Base-by-base conservation (phyloP, 2,888 invertebrate genomes). In the Monoplex corrugatus region DNA sequence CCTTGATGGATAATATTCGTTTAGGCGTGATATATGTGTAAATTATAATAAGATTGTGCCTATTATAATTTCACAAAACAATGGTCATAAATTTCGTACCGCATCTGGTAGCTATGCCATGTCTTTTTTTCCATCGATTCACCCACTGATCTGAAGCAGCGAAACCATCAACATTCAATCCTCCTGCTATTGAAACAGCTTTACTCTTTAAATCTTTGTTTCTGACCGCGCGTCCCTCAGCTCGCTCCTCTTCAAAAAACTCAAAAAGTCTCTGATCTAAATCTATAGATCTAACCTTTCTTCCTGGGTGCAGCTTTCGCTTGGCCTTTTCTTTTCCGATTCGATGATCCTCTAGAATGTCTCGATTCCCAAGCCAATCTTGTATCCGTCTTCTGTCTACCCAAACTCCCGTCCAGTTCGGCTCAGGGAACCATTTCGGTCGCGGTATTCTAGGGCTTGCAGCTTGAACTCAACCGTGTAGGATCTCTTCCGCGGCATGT, bases 351-450 rank as follows among this genome's bases (percentile, higher is more conserved):
- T 40, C 35, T 23, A 78, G 78, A 40, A 78, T 40, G 40, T 78
- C 78, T 78, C 78, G 38, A 40, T 78, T 78, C 38, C 40, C 43
- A 40, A 38, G 43, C 78, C 78, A 78, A 38, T 40, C 35, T 35
- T 35, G 32, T 35, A 72, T 72, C 35, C 35, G 72, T 72, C 35
- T 78, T 78, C 78, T 78, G 78, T 78, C 78, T 40, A 78, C 78
- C 78, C 78, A 78, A 43, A 43, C 75, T 78, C 78, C 28, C 68
- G n/a, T n/a, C n/a, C n/a, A n/a, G n/a, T n/a, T n/a, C n/a, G n/a
- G n/a, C n/a, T n/a, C n/a, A n/a, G n/a, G n/a, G n/a, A n/a, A n/a
- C n/a, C n/a, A n/a, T n/a, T n/a, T n/a, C n/a, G n/a, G n/a, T n/a
- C n/a, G n/a, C n/a, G n/a, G n/a, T n/a, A n/a, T n/a, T n/a, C n/a